These are phyloP conservation scores for Megaceryle alcyon DNA, from an alignment of 2,797 vertebrate species.

Conservation along the genomic window DNA sequence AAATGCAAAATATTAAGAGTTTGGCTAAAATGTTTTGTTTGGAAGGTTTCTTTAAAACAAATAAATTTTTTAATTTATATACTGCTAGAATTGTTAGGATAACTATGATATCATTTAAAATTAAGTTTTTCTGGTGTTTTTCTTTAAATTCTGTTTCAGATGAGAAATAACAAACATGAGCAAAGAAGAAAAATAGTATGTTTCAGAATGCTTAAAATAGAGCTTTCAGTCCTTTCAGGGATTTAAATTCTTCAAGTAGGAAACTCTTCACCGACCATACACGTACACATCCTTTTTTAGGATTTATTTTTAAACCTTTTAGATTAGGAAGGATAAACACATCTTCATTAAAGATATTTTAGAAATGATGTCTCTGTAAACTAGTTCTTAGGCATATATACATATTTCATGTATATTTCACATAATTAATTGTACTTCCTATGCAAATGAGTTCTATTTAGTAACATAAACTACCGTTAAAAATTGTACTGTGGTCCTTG, in stretches of 20 bases:
- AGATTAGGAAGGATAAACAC: neutral
- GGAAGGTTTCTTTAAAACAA: neutral
- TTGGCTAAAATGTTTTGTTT: slow-evolving; percentile 1
- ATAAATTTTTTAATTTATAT: slow-evolving; percentile 29
- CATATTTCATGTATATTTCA: neutral
- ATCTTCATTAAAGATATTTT: neutral
- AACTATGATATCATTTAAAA: neutral
- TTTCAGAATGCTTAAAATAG: neutral
- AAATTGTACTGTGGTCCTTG: neutral
- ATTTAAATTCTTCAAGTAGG: neutral
- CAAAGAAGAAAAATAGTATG: neutral
- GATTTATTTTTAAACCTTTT: neutral
- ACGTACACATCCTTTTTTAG: neutral
- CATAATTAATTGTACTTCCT: neutral
- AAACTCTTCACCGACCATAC: neutral
- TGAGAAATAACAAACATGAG: neutral
- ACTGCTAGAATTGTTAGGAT: neutral
- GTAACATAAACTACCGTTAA: neutral
- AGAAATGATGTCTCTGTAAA: neutral
- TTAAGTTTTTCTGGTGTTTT: neutral
- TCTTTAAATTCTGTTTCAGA: neutral
- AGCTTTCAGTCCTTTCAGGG: neutral
- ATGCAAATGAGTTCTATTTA: neutral
- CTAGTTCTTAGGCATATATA: neutral
- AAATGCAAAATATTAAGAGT: slow-evolving; percentile 51